Conservation (phyloP, 1,140 invertebrate genomes). For the Charaxes varanes region DNA sequence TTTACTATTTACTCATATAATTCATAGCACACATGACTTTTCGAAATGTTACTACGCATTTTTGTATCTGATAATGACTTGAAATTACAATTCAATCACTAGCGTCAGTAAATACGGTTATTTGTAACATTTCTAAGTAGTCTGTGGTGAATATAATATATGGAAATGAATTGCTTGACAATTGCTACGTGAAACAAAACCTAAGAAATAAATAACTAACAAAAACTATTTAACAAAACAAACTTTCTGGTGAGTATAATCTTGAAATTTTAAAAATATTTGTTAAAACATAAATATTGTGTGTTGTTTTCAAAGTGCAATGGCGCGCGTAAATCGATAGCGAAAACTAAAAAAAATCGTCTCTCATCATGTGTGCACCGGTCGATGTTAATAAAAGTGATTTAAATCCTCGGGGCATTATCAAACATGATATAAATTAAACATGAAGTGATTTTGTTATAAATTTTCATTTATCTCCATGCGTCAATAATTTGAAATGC, state of each 20-base stretch:
- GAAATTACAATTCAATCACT: no score
- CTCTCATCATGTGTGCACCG: conserved; percentile 26
- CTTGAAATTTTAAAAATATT: background rate
- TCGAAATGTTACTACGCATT: no score
- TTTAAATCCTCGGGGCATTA: conserved; percentile 16
- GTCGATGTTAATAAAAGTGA: conserved; percentile 20
- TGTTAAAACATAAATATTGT: conserved; percentile 10
- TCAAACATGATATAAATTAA: conserved; percentile 24
- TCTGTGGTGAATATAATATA: no score
- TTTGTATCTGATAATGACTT: no score
- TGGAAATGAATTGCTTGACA: conserved; percentile 68
- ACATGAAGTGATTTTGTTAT: conserved; percentile 22
- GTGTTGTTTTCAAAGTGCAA: conserved; percentile 8
- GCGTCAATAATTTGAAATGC: conserved; percentile 15
- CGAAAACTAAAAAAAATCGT: conserved; percentile 18
- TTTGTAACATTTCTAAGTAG: no score
- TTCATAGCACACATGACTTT: no score
- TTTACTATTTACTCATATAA: no score
- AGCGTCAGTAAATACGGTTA: no score
- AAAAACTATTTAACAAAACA: conserved; percentile 42
- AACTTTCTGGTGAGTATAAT: conserved; percentile 46
- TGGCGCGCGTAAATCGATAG: conserved; percentile 21
- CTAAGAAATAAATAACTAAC: conserved; percentile 63
- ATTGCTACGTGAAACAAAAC: conserved; percentile 47
- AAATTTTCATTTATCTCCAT: conserved; percentile 20